Evolutionary conservation across 35 echinoderm and acorn worm genomes (phyloP), one percentile per base, ranked within the genome.

Genomic region (Acanthaster planci): DNA sequence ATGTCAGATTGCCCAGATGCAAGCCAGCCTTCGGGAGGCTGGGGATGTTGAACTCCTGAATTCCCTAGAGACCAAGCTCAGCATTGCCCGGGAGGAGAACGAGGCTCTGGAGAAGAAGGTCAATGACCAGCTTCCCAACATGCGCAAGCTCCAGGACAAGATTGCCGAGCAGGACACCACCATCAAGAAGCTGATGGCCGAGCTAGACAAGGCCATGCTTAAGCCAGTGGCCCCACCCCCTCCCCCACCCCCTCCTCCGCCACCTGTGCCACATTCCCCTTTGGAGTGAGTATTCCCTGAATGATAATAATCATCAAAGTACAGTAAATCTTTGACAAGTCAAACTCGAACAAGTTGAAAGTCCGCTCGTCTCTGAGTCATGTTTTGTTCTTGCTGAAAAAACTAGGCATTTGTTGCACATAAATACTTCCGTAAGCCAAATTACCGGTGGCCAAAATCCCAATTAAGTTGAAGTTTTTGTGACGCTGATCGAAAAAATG

Each of bases 21-120:
- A 83, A 22, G 57, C 79, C 34, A 88, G 84, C 27, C 82, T 93
- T 7, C 35, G 40, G 0, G 44, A 78, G n/a, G 86, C 92, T 0
- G 72, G 84, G n/a, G 72, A 85, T 34, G 53, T 78, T 1, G 82
- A 88, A 27, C 81, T 85, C 40, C 75, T 89, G 34, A 82, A 89
- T 19, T 51, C 81, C 0, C 83, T 93, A 42, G 82, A 85, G 60
- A 88, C 86, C 54, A 93, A 89, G 60, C 82, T 93, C 9, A 88
- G 82, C n/a, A 79, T 93, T n/a, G 92, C 92, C 23, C 83, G 88
- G 54, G 92, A 93, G 34, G 92, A 93, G 87, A 89, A 89, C 58
- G 82, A 84, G 31, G 84, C 72, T 29, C 58, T 84, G 22, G 92
- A 93, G 53, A 84, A 85, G 59, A 78, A 54, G 57, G 59, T 93